phyloP scores from a whole-genome alignment of 1,140 invertebrate species.

The Homalodisca vitripennis region DNA sequence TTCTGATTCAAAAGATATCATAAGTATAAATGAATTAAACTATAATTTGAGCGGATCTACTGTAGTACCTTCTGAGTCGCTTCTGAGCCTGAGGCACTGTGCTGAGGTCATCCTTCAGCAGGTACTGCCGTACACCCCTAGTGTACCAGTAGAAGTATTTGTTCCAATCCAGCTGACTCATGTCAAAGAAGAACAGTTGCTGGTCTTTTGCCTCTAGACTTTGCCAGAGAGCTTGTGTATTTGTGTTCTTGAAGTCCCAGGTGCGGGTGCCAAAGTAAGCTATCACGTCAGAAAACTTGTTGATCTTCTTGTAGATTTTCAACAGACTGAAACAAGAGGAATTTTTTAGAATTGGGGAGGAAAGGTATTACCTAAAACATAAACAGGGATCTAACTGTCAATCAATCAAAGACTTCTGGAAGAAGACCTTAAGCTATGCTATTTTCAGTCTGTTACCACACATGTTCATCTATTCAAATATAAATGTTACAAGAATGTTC shows the following conservation, averaged over 20 bases:
- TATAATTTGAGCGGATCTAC: neutral
- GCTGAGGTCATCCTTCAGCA: slow-evolving; percentile 60
- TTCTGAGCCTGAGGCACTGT: slow-evolving; percentile 54
- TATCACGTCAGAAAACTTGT: slow-evolving; percentile 65
- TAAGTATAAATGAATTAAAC: neutral
- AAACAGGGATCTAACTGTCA: too few relatives aligned
- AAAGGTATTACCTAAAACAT: too few relatives aligned
- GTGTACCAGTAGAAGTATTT: slow-evolving; percentile 58
- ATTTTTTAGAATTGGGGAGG: too few relatives aligned
- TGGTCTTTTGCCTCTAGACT: slow-evolving; percentile 61
- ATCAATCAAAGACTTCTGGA: too few relatives aligned
- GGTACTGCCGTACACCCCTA: slow-evolving; percentile 56
- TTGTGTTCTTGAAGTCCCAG: slow-evolving; percentile 70
- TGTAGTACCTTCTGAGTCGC: slow-evolving; percentile 53
- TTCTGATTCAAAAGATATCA: neutral
- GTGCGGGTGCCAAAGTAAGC: slow-evolving; percentile 68
- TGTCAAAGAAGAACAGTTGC: slow-evolving; percentile 66
- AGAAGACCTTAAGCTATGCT: too few relatives aligned
- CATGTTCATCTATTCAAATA: too few relatives aligned
- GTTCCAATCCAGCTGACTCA: slow-evolving; percentile 61
- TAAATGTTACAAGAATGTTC: too few relatives aligned
- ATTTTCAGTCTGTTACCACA: too few relatives aligned
- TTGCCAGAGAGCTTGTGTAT: slow-evolving; percentile 59
- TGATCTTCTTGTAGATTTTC: slow-evolving; percentile 70
- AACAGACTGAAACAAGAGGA: slow-evolving; percentile 58